These are phyloP conservation scores for Trachelus troglodyta DNA, from an alignment of 2,888 invertebrate genomes.

Conservation along the genomic window DNA sequence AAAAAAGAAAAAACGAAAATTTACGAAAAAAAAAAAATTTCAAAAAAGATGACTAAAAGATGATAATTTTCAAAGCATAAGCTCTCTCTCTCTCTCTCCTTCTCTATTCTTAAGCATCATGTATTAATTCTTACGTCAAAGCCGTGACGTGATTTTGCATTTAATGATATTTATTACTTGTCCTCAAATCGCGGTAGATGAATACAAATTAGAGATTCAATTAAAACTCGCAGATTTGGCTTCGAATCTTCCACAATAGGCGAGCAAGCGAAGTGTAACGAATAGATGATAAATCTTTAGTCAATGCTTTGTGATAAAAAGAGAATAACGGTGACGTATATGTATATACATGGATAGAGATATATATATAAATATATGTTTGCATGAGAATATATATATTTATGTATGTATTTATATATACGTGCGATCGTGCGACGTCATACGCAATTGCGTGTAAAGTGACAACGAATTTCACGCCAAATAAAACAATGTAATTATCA, in stretches of 20 bases:
- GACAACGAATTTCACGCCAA: constrained; percentile 49
- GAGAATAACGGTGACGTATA: constrained; percentile 15
- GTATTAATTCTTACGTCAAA: background rate
- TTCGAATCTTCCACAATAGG: background rate
- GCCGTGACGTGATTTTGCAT: background rate
- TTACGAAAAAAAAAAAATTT: too few species aligned
- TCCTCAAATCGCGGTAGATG: background rate
- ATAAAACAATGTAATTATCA: constrained; percentile 32
- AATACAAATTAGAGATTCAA: constrained; percentile 11
- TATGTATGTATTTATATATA: constrained; percentile 13
- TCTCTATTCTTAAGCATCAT: background rate
- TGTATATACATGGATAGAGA: constrained; percentile 12
- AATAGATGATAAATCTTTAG: constrained; percentile 24
- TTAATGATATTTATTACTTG: background rate
- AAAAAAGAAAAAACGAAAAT: background rate
- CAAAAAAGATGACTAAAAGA: background rate
- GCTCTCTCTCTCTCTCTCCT: background rate
- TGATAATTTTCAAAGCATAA: background rate
- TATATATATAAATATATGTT: constrained; percentile 18
- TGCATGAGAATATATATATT: constrained; percentile 22
- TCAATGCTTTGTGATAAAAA: constrained; percentile 37
- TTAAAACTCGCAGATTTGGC: background rate
- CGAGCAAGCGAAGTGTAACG: constrained; percentile 11
- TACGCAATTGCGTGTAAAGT: constrained; percentile 29
- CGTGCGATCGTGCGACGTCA: constrained; percentile 9